Evolutionary conservation across 2,888 invertebrate genomes (phyloP), one percentile per base, ranked within the genome.

Genomic region (Mimumesa dahlbomi): DNA sequence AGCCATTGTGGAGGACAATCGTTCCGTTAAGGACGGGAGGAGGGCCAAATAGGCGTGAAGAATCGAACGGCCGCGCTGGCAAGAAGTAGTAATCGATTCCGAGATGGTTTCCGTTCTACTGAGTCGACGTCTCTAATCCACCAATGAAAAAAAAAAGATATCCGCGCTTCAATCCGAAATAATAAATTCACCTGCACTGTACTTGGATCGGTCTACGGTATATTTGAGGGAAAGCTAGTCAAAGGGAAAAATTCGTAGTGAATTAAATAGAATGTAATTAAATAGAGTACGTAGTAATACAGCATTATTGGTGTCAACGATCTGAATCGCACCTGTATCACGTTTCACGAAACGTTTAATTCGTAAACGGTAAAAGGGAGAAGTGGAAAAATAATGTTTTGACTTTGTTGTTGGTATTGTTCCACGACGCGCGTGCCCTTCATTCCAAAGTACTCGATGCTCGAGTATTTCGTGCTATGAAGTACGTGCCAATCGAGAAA

Each of bases 1-100:
- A 83, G 79, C 79, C 81, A 81, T 82, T 76, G 72, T 74, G 77
- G 75, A 75, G 76, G 78, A 79, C 75, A 75, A 77, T 79, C 74
- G 77, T 79, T 63, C 59, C 62, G 72, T 53, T 57, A 57, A 64
- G 63, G 57, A 74, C 63, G 71, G 58, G 61, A 69, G 65, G 62
- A 74, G 64, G 74, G 74, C 73, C 73, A 72, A 71, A 74, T 68
- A 67, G 74, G 74, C 61, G 62, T 59, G 65, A 71, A 58, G 73
- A 73, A 74, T 74, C 56, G 62, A 73, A 73, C 72, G 56, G 36
- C 65, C 54, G 65, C 50, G 50, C 72, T 65, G 45, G 65, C 65
- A 65, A 65, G 73, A 56, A 45, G 58, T 19, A 42, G 73, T 56
- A 61, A 72, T 72, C 72, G 72, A 65, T 72, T 72, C 59, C 65